Evolutionary conservation across 2,888 invertebrate genomes (phyloP).

Genomic region (Cotesia congregata): DNA sequence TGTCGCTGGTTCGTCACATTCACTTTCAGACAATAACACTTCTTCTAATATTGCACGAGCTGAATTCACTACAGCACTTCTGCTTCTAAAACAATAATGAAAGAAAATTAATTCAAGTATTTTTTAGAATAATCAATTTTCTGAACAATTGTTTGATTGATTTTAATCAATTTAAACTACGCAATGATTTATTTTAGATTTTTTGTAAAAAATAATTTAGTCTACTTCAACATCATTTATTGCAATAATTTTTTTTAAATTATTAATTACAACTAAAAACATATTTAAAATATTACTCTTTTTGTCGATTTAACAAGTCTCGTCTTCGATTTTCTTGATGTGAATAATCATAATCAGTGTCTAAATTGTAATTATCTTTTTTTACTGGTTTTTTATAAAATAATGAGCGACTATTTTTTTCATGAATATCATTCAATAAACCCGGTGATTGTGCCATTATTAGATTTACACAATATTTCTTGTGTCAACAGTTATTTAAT

Average conservation of each 20-base stretch:
- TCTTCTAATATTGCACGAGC: slow-evolving; percentile 72
- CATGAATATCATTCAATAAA: background rate
- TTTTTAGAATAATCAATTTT: background rate
- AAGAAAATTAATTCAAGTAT: background rate
- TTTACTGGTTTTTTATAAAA: slow-evolving; percentile 66
- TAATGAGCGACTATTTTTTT: slow-evolving; percentile 45
- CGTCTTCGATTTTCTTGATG: slow-evolving; percentile 65
- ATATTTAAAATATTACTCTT: slow-evolving; percentile 54
- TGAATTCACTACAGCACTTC: slow-evolving; percentile 58
- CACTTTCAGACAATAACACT: slow-evolving; percentile 53
- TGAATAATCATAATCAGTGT: slow-evolving; percentile 57
- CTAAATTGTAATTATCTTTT: slow-evolving; percentile 60
- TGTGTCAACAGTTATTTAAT: background rate
- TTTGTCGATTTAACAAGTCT: slow-evolving; percentile 60
- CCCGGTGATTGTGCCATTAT: background rate
- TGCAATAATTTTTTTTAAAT: background rate
- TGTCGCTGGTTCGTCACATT: slow-evolving; percentile 52
- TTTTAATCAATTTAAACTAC: too few species aligned
- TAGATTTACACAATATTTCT: too few species aligned
- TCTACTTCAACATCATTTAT: background rate
- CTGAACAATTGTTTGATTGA: background rate
- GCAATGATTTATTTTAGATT: too few species aligned
- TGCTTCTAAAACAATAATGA: slow-evolving; percentile 54
- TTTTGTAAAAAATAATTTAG: too few species aligned
- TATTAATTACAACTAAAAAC: background rate